Evolutionary conservation across 2,888 invertebrate genomes (phyloP).

Genomic region (Acleris sparsana): DNA sequence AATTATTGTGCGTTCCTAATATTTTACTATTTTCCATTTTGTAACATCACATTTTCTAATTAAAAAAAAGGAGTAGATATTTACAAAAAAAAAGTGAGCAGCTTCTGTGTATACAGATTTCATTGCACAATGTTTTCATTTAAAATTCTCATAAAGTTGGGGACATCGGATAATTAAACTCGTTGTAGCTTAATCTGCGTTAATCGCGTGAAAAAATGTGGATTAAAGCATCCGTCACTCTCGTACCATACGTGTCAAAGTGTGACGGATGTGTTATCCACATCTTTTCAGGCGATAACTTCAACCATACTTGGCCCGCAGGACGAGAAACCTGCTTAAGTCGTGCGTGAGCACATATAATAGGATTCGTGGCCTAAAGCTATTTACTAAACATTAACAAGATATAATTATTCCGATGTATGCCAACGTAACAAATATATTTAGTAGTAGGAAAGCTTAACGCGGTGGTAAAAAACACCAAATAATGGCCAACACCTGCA

Average conservation of each 20-base stretch:
- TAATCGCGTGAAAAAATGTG: too few relatives aligned
- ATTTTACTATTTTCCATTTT: constrained; percentile 73
- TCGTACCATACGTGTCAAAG: too few relatives aligned
- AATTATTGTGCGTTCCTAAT: constrained; percentile 56
- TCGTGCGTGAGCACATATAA: neutral
- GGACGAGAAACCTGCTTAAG: neutral
- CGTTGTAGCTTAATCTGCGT: neutral
- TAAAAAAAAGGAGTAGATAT: constrained; percentile 51
- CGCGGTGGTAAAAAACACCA: constrained; percentile 60
- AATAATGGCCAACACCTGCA: constrained; percentile 29
- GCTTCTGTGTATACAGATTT: constrained; percentile 47
- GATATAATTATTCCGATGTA: constrained; percentile 11
- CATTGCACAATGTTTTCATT: constrained; percentile 31
- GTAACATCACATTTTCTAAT: constrained; percentile 45
- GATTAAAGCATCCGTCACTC: too few relatives aligned
- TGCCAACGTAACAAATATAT: constrained; percentile 26
- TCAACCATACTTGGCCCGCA: too few relatives aligned
- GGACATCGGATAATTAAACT: constrained; percentile 11
- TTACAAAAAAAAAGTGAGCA: constrained; percentile 48
- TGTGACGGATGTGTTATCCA: too few relatives aligned
- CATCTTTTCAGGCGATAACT: too few relatives aligned
- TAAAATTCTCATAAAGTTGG: constrained; percentile 18
- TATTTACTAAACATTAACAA: neutral
- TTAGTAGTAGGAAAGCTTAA: constrained; percentile 56
- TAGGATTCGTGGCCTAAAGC: too few relatives aligned